These are phyloP conservation scores for Vimba vimba DNA, from an alignment of 2,113 vertebrate species.

Conservation along the genomic window DNA sequence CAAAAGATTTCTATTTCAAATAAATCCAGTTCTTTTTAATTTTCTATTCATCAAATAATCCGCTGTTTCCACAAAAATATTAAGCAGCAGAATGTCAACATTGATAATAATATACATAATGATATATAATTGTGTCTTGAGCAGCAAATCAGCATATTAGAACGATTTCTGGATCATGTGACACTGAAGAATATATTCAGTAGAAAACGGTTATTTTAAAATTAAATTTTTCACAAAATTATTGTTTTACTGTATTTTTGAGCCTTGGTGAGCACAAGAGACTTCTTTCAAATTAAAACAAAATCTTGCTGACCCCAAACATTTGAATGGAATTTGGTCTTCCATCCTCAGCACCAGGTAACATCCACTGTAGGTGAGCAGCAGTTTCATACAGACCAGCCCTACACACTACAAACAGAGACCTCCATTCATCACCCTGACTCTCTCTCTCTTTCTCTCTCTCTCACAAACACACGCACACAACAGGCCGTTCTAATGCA, in stretches of 20 bases:
- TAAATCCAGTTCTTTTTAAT: not conserved
- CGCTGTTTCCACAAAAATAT: not conserved
- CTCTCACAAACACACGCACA: conserved; percentile 14
- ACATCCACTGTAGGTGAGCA: not conserved
- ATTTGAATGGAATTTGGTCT: not conserved
- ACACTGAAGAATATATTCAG: not conserved
- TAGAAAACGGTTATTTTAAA: not conserved
- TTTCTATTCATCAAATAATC: not conserved
- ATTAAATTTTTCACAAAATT: too few relatives aligned
- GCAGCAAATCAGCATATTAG: not conserved
- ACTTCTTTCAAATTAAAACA: not conserved
- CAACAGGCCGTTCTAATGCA: conserved; percentile 11
- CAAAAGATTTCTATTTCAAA: too few relatives aligned
- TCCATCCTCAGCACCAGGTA: not conserved
- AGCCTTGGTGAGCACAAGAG: not conserved
- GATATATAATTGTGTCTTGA: not conserved
- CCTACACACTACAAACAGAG: not conserved
- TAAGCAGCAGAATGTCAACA: not conserved
- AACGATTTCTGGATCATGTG: not conserved
- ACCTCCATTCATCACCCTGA: conserved; percentile 23
- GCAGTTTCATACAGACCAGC: not conserved
- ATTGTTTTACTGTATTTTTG: not conserved
- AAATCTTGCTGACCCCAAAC: not conserved
- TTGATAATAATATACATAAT: not conserved
- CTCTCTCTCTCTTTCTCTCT: not conserved